These are phyloP conservation scores for Cetonia aurata DNA, from an alignment of 2,888 invertebrate species.

Conservation along the genomic window DNA sequence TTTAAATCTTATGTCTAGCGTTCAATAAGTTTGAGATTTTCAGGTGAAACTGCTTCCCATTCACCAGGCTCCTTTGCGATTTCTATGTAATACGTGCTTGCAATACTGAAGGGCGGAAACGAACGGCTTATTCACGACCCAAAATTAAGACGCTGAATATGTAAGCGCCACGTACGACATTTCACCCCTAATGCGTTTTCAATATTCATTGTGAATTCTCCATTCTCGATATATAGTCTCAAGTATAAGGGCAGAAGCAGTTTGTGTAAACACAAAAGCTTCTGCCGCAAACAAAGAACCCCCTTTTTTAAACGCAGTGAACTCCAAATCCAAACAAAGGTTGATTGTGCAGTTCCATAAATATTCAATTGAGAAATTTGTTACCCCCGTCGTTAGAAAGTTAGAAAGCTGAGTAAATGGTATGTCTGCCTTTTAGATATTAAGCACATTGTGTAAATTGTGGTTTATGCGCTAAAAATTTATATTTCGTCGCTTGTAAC, in stretches of 20 bases:
- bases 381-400: too few species aligned
- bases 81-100: too few species aligned
- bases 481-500: too few species aligned
- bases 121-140: neutral
- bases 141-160: conserved; percentile 17
- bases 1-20: too few species aligned
- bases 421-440: too few species aligned
- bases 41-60: too few species aligned
- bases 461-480: too few species aligned
- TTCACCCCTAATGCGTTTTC: conserved; percentile 26
- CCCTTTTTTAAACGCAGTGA: conserved; percentile 5
- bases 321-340: conserved; percentile 34
- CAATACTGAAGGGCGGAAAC: too few species aligned
- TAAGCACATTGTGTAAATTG: too few species aligned
- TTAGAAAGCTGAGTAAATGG: too few species aligned
- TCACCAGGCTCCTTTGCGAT: too few species aligned
- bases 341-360: conserved; percentile 36
- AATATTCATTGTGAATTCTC: conserved; percentile 34
- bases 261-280: conserved; percentile 36
- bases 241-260: neutral
- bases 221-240: conserved; percentile 3
- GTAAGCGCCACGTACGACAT: conserved; percentile 8
- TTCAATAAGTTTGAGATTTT: too few species aligned
- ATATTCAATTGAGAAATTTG: conserved; percentile 35
- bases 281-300: conserved; percentile 31